phyloP scores from a whole-genome alignment of 2,888 invertebrate genomes.

The Ptilodon capucinus region DNA sequence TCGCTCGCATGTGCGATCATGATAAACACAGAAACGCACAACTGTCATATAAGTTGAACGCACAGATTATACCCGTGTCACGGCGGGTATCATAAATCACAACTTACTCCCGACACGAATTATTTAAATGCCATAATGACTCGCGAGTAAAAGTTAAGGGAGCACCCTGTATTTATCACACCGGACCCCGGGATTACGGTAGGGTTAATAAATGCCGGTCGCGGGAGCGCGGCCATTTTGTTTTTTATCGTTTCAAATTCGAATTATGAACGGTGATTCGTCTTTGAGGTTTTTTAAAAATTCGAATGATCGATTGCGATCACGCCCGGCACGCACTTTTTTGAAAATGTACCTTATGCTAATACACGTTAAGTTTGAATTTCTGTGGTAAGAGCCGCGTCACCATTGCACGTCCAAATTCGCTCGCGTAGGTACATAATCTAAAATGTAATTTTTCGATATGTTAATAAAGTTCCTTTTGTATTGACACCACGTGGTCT shows the following conservation, averaged over 20 bases:
- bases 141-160: constrained; percentile 70
- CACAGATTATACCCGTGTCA: constrained; percentile 63
- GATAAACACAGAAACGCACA: constrained; percentile 40
- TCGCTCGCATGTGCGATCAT: constrained; percentile 37
- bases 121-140: constrained; percentile 83
- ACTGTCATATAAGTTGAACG: constrained; percentile 44
- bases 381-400: too few species aligned
- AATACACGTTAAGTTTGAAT: too few species aligned
- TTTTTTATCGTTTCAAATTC: constrained; percentile 72
- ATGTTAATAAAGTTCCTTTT: too few species aligned
- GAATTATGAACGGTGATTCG: constrained; percentile 68
- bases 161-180: constrained; percentile 73
- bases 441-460: too few species aligned
- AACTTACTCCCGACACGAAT: constrained; percentile 64
- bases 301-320: constrained; percentile 44
- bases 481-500: too few species aligned
- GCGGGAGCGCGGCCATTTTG: constrained; percentile 60
- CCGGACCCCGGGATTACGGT: constrained; percentile 64
- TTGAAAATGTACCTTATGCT: too few species aligned
- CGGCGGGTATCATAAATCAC: constrained; percentile 71
- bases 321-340: too few species aligned
- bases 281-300: constrained; percentile 48
- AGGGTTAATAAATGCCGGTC: constrained; percentile 75
- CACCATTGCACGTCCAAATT: too few species aligned
- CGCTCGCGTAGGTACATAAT: too few species aligned